Percentiles rank a stretch among this genome's conserved stretches.
Evolutionary conservation across 2,888 invertebrate species (phyloP).

Genomic region (Plusia festucae): DNA sequence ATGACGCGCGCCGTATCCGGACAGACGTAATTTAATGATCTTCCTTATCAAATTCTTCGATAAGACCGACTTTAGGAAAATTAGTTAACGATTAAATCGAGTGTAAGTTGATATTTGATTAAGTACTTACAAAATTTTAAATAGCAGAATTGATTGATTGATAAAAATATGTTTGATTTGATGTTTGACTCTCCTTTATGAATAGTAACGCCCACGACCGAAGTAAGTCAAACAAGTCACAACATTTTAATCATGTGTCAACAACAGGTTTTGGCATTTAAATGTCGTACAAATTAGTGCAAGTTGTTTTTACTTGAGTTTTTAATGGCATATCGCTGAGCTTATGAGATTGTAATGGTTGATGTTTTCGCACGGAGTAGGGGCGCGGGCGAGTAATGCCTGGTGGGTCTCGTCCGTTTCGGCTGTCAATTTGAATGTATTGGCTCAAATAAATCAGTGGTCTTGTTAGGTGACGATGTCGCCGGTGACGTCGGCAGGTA

Average conservation of each 20-base stretch:
- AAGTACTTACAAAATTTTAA: not conserved
- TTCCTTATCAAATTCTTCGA: not conserved
- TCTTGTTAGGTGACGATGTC: conserved; percentile 70
- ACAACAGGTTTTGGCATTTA: conserved; percentile 46
- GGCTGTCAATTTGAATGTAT: conserved; percentile 81
- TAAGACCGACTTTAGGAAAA: not conserved
- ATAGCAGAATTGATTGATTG: not conserved
- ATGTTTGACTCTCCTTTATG: conserved; percentile 25
- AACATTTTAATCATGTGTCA: conserved; percentile 34
- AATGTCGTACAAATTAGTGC: conserved; percentile 49
- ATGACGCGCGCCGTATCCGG: not conserved
- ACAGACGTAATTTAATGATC: not conserved
- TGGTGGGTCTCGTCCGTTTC: conserved; percentile 55
- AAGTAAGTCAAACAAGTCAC: conserved; percentile 41
- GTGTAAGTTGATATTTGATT: not conserved
- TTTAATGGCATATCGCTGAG: conserved; percentile 19
- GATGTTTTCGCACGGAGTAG: conserved; percentile 7
- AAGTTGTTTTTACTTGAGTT: conserved; percentile 29
- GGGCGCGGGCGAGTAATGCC: not conserved
- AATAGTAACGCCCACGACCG: conserved; percentile 44
- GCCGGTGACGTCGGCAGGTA: conserved; percentile 66
- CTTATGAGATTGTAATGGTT: conserved; percentile 26
- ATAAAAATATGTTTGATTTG: conserved; percentile 5
- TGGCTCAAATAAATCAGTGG: conserved; percentile 79
- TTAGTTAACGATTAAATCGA: not conserved